A percentile compares a stretch with the other conserved stretches of the same genome.
These are phyloP conservation scores for Gonioctena quinquepunctata DNA, from an alignment of 1,140 invertebrate genomes.

Conservation along the genomic window DNA sequence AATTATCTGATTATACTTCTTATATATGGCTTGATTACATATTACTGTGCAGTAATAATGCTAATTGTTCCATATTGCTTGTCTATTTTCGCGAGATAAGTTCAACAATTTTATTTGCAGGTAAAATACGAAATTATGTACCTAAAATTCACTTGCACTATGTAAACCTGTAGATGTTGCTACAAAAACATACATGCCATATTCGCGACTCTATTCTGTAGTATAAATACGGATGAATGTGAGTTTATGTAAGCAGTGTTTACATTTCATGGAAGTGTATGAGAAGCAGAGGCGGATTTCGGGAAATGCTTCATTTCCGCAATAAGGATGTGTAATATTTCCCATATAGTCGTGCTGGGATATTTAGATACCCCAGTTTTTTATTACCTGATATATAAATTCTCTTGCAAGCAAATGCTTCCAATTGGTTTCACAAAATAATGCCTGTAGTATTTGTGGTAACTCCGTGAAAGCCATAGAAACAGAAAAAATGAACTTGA, in stretches of 20 bases:
- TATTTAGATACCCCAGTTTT: not conserved
- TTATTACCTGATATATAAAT: too few relatives aligned
- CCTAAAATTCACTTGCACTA: not conserved
- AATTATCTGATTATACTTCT: not conserved
- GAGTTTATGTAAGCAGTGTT: not conserved
- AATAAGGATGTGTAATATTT: not conserved
- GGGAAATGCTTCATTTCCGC: not conserved
- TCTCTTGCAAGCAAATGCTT: too few relatives aligned
- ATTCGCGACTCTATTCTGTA: not conserved
- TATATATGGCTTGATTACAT: not conserved
- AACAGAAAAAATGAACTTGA: too few relatives aligned
- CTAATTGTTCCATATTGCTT: not conserved
- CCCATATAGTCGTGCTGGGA: not conserved
- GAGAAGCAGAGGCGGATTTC: not conserved
- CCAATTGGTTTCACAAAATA: too few relatives aligned
- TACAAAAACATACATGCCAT: not conserved
- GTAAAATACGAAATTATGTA: too few relatives aligned
- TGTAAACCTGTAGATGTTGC: not conserved
- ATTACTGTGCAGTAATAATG: not conserved
- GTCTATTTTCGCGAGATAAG: too few relatives aligned
- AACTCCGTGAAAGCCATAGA: too few relatives aligned
- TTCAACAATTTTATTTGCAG: too few relatives aligned
- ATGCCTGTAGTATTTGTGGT: too few relatives aligned
- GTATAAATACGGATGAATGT: not conserved
- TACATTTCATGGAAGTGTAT: not conserved